A percentile compares a stretch with the other conserved stretches of the same genome.
phyloP scores from a whole-genome alignment of 2,797 vertebrate genomes.

The Pangasius macronema region DNA sequence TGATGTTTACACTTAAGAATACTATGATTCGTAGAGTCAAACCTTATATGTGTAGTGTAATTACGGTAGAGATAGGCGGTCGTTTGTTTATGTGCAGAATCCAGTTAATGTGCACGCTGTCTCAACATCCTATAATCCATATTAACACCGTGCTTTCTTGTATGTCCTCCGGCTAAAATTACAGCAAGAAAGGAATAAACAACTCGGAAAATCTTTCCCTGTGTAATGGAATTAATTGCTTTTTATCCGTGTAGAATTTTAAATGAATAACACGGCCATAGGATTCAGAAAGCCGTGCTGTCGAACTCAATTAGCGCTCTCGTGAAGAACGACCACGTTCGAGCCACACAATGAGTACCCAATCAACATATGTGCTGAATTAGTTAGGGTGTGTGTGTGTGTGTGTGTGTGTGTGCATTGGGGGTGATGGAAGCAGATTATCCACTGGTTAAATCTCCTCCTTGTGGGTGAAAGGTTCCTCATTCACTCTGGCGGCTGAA shows the following conservation, averaged over 20 bases:
- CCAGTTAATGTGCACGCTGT: conserved; percentile 58
- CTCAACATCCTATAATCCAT: conserved; percentile 60
- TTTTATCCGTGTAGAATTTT: conserved; percentile 82
- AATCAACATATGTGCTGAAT: conserved; percentile 39
- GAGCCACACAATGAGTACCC: conserved; percentile 61
- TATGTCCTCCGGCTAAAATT: conserved; percentile 75
- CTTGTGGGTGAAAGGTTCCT: conserved; percentile 41
- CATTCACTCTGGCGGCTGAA: conserved; percentile 50
- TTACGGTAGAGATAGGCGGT: neutral
- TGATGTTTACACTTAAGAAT: neutral
- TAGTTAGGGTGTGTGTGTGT: conserved; percentile 23
- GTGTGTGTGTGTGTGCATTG: neutral
- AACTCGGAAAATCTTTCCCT: conserved; percentile 72
- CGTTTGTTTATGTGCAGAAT: conserved; percentile 22
- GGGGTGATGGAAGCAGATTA: conserved; percentile 40
- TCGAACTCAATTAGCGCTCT: conserved; percentile 82
- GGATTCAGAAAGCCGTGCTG: conserved; percentile 78
- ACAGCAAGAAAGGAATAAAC: conserved; percentile 72
- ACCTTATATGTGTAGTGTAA: neutral
- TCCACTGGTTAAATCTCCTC: conserved; percentile 54
- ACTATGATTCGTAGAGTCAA: no score
- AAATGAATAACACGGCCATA: conserved; percentile 85
- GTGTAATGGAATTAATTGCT: conserved; percentile 82
- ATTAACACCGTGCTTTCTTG: conserved; percentile 66
- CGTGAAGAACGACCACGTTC: conserved; percentile 70